Evolutionary conservation across 2,797 vertebrate genomes (phyloP), one percentile per base, ranked within the genome.

Genomic region (Paramormyrops hopkinsi): DNA sequence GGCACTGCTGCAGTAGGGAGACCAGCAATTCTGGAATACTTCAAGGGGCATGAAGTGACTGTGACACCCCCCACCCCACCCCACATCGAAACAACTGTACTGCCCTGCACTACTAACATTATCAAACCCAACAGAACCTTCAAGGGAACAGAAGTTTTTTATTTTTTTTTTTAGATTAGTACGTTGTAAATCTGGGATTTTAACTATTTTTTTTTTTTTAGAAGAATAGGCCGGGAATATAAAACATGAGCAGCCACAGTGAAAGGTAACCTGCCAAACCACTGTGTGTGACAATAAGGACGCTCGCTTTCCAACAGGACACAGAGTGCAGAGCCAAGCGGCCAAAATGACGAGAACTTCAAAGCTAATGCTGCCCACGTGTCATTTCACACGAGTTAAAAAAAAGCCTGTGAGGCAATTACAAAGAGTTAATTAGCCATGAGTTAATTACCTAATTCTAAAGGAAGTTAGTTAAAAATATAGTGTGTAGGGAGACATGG

Each of bases 381-480:
- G 12, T 53, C 73, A 79, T 79, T 44, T 44, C 73, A 79, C 14
- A 44, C 19, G 37, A 8, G 73, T 8, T 3, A 33, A 51, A 41
- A 22, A 22, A 62, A 44, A 84, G 56, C 12, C 41, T n/a, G 11
- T 3, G 25, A 86, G 97, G 97, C 98, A 98, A 99, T 98, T 98
- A 98, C 96, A 98, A 97, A 97, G 97, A 97, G 97, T 98, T 99
- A 98, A 99, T 99, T 98, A 99, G 98, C 97, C 96, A 96, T 95
- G 96, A 97, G 98, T 99, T 99, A 99, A 99, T 99, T 99, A 99
- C 96, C 96, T 95, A 92, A 96, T 96, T 97, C 96, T 96, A 93
- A 92, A 91, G 91, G 53, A 89, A 69, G 79, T 92, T 94, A 94
- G 93, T 91, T 93, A 93, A 94, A 94, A 94, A 94, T 44, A 83